phyloP scores from a whole-genome alignment of 2,888 invertebrate genomes.

The Allophyes oxyacanthae region DNA sequence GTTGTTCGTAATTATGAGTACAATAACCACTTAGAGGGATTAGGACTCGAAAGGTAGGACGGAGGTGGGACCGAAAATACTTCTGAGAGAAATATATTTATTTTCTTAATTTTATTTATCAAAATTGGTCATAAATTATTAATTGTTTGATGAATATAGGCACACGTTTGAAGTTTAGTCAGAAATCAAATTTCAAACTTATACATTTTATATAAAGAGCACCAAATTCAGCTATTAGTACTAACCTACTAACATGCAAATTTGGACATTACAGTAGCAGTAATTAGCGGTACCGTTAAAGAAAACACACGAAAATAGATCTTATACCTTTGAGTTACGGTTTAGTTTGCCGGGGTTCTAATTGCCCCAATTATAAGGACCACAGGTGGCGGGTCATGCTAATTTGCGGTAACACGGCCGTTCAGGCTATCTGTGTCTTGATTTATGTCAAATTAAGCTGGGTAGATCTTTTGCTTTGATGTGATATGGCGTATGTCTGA shows the following conservation, averaged over 20 bases:
- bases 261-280: slow-evolving; percentile 13
- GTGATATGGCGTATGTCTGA: background rate
- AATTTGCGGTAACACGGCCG: slow-evolving; percentile 40
- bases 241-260: slow-evolving; percentile 13
- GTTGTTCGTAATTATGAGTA: too few relatives aligned
- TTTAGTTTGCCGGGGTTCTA: background rate
- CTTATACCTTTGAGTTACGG: background rate
- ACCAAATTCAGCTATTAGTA: slow-evolving; percentile 4
- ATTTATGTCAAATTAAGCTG: slow-evolving; percentile 36
- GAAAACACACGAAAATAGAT: background rate
- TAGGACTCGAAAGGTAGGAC: too few relatives aligned
- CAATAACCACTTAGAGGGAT: too few relatives aligned
- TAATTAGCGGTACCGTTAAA: slow-evolving; percentile 7
- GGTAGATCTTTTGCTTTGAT: slow-evolving; percentile 5
- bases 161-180: too few relatives aligned
- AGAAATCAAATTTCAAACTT: too few relatives aligned
- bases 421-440: slow-evolving; percentile 30
- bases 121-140: too few relatives aligned
- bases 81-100: too few relatives aligned
- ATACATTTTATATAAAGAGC: background rate
- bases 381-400: slow-evolving; percentile 40
- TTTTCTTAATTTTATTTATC: too few relatives aligned
- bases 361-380: slow-evolving; percentile 32
- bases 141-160: too few relatives aligned
- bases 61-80: too few relatives aligned